Base-by-base conservation (phyloP, 2,797 vertebrate genomes). In the Sebastes paucispinis region DNA sequence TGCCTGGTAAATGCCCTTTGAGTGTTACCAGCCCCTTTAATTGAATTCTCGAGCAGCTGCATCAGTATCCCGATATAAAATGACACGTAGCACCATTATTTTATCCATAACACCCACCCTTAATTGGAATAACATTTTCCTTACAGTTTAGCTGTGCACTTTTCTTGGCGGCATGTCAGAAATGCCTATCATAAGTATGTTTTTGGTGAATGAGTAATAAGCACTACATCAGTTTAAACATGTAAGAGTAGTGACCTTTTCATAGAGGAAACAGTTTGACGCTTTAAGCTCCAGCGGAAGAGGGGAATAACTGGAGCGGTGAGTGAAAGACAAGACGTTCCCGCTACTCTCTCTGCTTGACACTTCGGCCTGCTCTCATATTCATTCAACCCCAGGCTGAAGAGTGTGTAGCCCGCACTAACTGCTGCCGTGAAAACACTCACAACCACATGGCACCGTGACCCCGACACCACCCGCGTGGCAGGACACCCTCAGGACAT, bases 161-260 rank as follows among this genome's bases (percentile, higher is more conserved):
- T 43, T 34, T 52, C 47, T n/a, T 6, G 0, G 20, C 18, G 5
- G 31, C n/a, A 18, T 62, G 75, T 87, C 67, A 87, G 63, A 83
- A 74, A 71, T 59, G 57, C 29, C 64, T 10, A 18, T 77, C 55
- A 86, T 34, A 47, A 77, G 73, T 47, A 43, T 66, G 75, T 43
- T 73, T 62, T 64, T 57, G 12, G 43, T 13, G 13, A 81, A 29
- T 25, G 72, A 64, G 43, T 24, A 29, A 55, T 12, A 75, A 68
- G 47, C 3, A 8, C 57, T 54, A 70, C 78, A 84, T 69, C 43
- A 43, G 39, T 65, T 82, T 67, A 86, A 89, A 89, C 82, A 9
- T 91, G 88, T 89, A 81, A 77, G 67, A 79, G 68, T 10, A 7
- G 73, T 89, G 90, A 94, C 92, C 89, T 93, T 93, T 89, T 85